Conservation (phyloP, 2,888 invertebrate genomes). For the Drosophila austrosaltans region DNA sequence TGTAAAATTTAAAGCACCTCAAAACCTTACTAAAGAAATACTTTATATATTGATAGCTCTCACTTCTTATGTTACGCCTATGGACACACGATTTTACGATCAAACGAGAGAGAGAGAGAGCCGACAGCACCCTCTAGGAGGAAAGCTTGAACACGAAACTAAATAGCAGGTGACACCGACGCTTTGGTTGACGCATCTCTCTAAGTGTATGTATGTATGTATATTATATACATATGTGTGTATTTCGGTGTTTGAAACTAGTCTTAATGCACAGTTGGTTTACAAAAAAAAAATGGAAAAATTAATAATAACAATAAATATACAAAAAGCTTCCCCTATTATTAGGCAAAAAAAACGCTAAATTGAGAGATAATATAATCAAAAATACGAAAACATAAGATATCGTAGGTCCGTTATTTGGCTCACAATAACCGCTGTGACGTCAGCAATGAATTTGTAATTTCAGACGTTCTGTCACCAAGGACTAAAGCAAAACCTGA, state of each 20-base stretch:
- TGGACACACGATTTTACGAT: neutral
- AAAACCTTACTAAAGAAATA: too few relatives aligned
- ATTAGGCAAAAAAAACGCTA: neutral
- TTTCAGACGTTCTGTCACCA: too few relatives aligned
- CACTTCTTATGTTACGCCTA: neutral
- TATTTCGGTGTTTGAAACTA: neutral
- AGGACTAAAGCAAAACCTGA: too few relatives aligned
- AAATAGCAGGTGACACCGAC: neutral
- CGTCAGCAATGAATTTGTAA: neutral
- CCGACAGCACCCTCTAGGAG: neutral
- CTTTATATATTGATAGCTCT: too few relatives aligned
- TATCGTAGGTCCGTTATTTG: neutral
- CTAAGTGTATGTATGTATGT: neutral
- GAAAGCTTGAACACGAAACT: neutral
- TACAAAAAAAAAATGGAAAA: neutral
- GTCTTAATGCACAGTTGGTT: conserved; percentile 1
- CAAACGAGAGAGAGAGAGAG: neutral
- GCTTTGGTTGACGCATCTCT: neutral
- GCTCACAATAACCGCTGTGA: neutral
- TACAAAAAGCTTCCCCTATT: neutral
- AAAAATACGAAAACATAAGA: neutral
- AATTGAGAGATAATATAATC: neutral
- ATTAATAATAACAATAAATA: neutral
- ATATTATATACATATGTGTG: neutral
- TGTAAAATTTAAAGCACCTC: neutral